These are phyloP conservation scores for Meriones psammophilus DNA, from an alignment of 2,797 vertebrate species.

Conservation along the genomic window DNA sequence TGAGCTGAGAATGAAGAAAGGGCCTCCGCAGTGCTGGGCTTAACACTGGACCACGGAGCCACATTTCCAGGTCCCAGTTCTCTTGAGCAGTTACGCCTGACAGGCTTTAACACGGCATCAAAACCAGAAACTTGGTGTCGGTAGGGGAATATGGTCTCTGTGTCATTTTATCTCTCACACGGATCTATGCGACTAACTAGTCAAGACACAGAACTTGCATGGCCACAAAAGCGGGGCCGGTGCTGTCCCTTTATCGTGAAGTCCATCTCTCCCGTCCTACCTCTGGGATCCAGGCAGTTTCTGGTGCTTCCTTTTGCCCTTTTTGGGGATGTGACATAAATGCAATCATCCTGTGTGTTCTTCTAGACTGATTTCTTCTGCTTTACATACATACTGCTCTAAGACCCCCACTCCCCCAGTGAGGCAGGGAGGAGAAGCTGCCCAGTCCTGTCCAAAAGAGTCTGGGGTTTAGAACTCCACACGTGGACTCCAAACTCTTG, in stretches of 20 bases:
- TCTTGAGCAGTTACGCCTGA: not conserved
- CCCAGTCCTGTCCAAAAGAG: not conserved
- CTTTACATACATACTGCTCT: not conserved
- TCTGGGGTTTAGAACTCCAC: conserved; percentile 27
- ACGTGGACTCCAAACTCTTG: not conserved
- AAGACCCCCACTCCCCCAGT: not conserved
- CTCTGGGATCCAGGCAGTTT: not conserved
- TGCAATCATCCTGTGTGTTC: not conserved
- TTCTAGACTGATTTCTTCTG: not conserved
- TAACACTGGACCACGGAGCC: not conserved
- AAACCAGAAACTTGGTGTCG: not conserved
- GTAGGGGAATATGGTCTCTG: not conserved
- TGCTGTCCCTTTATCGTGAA: not conserved
- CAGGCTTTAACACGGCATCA: not conserved
- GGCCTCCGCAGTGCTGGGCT: not conserved
- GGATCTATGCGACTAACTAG: not conserved
- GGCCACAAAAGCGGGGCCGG: not conserved
- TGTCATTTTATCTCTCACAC: not conserved
- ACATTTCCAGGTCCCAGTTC: not conserved
- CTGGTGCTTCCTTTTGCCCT: not conserved
- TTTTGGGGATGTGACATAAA: not conserved
- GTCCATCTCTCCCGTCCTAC: no score
- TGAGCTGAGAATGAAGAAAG: not conserved
- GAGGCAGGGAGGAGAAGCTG: not conserved
- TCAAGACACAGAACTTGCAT: not conserved